A percentile compares a stretch with the other conserved stretches of the same genome.
Conservation (phyloP, 2,113 vertebrate genomes). For the Tyto alba region DNA sequence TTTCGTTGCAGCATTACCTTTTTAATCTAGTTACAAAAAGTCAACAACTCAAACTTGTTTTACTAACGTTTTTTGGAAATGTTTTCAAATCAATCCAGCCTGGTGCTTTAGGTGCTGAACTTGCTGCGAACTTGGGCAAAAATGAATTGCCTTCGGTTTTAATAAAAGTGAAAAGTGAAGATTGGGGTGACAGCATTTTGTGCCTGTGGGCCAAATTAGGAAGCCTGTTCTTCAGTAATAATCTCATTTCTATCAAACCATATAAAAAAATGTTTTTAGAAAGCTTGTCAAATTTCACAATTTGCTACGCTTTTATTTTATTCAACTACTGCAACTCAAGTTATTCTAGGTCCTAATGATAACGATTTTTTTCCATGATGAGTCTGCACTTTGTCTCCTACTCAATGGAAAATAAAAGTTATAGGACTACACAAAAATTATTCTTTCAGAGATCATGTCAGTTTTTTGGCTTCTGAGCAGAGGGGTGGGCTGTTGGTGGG, state of each 20-base stretch:
- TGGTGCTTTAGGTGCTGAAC: not conserved
- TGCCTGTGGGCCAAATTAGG: not conserved
- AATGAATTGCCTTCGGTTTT: not conserved
- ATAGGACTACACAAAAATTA: not conserved
- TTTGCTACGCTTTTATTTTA: not conserved
- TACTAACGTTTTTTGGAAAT: not conserved
- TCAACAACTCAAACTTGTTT: not conserved
- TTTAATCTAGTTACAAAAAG: not conserved
- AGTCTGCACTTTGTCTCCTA: not conserved
- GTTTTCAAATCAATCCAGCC: not conserved
- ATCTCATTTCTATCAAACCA: not conserved
- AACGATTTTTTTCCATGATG: not conserved
- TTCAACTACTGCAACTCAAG: not conserved
- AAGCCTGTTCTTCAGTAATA: not conserved
- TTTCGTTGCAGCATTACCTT: not conserved
- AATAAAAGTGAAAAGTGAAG: not conserved
- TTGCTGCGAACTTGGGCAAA: not conserved
- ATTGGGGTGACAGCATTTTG: not conserved
- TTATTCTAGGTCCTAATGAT: not conserved
- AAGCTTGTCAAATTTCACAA: not conserved
- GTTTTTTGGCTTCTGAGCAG: not conserved
- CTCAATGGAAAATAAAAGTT: not conserved
- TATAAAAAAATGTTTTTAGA: not conserved
- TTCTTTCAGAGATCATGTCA: too few species aligned
- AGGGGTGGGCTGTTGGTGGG: not conserved